phyloP scores from a whole-genome alignment of 2,888 invertebrate species.

The Theodoxus fluviatilis region DNA sequence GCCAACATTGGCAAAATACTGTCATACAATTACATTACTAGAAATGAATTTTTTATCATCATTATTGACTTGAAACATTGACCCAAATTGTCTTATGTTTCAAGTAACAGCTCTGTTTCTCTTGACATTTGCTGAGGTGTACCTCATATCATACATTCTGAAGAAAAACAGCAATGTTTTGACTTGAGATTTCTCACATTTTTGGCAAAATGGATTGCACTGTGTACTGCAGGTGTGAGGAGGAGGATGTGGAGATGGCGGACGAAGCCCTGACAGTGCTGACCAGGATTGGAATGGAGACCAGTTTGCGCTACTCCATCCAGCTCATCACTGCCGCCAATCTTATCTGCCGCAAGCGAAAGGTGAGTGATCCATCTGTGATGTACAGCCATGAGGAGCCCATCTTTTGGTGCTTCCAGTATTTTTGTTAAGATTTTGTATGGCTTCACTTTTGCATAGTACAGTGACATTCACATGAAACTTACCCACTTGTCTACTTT shows the following conservation, averaged over 20 bases:
- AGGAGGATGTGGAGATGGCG: constrained; percentile 95
- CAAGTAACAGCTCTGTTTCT: no score
- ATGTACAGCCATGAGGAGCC: background rate
- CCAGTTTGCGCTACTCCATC: constrained; percentile 94
- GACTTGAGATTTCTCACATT: no score
- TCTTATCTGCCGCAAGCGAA: constrained; percentile 89
- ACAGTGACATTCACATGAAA: background rate
- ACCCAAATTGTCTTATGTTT: no score
- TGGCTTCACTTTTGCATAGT: background rate
- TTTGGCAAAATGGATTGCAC: no score
- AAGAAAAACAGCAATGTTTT: background rate
- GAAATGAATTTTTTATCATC: no score
- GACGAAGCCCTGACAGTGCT: constrained; percentile 88
- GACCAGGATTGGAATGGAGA: constrained; percentile 90
- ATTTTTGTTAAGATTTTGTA: background rate
- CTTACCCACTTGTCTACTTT: background rate
- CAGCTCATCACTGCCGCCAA: constrained; percentile 95
- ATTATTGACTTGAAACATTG: no score
- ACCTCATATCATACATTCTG: no score
- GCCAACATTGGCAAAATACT: no score
- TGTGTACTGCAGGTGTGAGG: constrained; percentile 79
- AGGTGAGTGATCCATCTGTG: constrained; percentile 70
- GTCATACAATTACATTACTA: no score
- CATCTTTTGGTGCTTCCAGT: background rate
- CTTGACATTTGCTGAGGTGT: no score